These are phyloP conservation scores for Oncopodura yosiiana DNA, from an alignment of 1,140 invertebrate species.

Conservation along the genomic window DNA sequence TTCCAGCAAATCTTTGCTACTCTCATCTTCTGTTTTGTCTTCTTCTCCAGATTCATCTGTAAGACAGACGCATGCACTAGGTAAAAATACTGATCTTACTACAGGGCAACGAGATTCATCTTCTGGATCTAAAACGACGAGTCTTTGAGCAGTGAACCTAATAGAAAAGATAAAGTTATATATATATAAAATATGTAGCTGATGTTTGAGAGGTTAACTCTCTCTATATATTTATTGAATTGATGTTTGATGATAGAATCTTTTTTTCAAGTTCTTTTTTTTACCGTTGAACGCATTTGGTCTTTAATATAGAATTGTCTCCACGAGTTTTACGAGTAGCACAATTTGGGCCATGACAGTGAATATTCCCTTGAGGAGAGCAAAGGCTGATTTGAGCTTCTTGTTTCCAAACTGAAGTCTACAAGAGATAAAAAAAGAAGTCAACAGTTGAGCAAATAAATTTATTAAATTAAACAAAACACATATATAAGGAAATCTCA, in stretches of 20 bases:
- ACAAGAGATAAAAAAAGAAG: no score
- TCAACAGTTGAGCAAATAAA: no score
- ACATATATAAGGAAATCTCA: no score
- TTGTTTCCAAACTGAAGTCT: conserved; percentile 33
- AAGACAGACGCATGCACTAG: conserved; percentile 31
- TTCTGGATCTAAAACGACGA: conserved; percentile 31
- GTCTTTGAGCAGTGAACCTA: conserved; percentile 32
- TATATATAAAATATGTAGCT: no score
- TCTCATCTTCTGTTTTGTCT: background rate
- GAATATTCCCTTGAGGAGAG: conserved; percentile 17
- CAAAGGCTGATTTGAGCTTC: conserved; percentile 34
- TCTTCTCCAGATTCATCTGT: conserved; percentile 1
- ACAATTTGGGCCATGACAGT: conserved; percentile 16
- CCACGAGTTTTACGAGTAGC: background rate
- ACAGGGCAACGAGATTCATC: conserved; percentile 31
- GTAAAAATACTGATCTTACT: conserved; percentile 30
- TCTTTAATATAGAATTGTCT: background rate
- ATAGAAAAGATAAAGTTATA: no score
- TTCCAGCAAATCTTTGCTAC: conserved; percentile 1
- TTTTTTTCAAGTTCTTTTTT: no score
- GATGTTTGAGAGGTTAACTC: no score
- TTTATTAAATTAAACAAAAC: no score
- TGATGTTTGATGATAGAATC: no score
- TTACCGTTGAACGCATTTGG: conserved; percentile 34
- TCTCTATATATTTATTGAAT: no score